Base-by-base conservation (phyloP, 2,113 vertebrate species). In the Mionectes macconnelli region DNA sequence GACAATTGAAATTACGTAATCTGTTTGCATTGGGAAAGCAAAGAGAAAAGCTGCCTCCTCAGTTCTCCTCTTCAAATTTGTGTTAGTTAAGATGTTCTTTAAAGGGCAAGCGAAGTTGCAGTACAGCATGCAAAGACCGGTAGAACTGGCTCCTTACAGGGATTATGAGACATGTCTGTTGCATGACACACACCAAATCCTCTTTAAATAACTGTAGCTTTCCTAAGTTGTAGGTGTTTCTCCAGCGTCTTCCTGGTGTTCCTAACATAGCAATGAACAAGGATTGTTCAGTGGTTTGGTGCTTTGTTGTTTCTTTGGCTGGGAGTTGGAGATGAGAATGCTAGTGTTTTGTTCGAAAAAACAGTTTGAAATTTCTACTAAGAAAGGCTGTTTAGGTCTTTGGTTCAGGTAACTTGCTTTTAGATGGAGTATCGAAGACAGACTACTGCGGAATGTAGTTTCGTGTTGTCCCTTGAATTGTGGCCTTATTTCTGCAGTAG, bases 211-310 rank as follows among this genome's bases (percentile, higher is more conserved):
- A 33, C 28, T 45, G 37, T 14, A 50, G 23, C 9, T 84, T 66
- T 67, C 20, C 15, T 9, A n/a, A 63, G 8, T 6, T 14, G 1
- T 33, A 64, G 12, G 2, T 1, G 0, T 8, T 39, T 67, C 14
- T 77, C 14, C 13, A 31, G 23, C 39, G 18, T 28, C 15, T 67
- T 74, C 1, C 1, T 19, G 33, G 27, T 42, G 23, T 27, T 73
- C 33, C 19, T 39, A 44, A 17, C 2, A 3, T 0, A 45, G 52
- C 11, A 27, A 15, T 37, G 31, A 70, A n/a, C 5, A 14, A 39
- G 15, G 14, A 8, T 6, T 55, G 33, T 56, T 50, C 23, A 39
- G 8, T 37, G 33, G 4, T 39, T 56, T 3, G 4, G 6, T 5
- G 0, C 13, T 16, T 69, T 9, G 28, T 8, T 16, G 12, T 27